Conservation (phyloP, 2,113 vertebrate species). For the Gallinago jamesoni region DNA sequence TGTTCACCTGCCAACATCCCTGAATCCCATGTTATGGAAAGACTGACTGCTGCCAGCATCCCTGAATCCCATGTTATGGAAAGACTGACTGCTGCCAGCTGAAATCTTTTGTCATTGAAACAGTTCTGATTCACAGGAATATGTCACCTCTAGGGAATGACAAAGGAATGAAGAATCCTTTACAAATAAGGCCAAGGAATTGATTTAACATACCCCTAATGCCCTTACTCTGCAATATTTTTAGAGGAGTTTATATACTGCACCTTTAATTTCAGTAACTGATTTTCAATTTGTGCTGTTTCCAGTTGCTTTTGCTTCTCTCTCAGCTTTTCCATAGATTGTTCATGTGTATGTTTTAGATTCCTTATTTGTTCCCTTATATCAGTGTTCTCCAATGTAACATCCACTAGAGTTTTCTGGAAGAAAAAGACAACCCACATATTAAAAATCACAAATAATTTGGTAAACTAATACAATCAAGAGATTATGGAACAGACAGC, state of each 20-base stretch:
- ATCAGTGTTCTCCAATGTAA: slow-evolving; percentile 83
- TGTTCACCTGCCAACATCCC: background rate
- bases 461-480: background rate
- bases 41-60: background rate
- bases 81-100: background rate
- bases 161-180: background rate
- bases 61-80: background rate
- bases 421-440: background rate
- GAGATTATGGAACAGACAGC: background rate
- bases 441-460: slow-evolving; percentile 2
- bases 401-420: slow-evolving; percentile 92
- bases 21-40: background rate
- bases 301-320: slow-evolving; percentile 87
- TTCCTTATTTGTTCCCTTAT: slow-evolving; percentile 82
- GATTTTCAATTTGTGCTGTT: slow-evolving; percentile 85
- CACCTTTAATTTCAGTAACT: slow-evolving; percentile 90
- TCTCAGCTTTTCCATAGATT: slow-evolving; percentile 84
- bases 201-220: background rate
- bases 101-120: background rate
- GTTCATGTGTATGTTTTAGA: slow-evolving; percentile 80
- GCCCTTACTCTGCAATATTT: background rate
- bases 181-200: background rate
- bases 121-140: background rate
- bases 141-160: background rate
- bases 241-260: background rate